Conservation (phyloP, 2,113 vertebrate genomes). For the Megaleporinus macrocephalus region DNA sequence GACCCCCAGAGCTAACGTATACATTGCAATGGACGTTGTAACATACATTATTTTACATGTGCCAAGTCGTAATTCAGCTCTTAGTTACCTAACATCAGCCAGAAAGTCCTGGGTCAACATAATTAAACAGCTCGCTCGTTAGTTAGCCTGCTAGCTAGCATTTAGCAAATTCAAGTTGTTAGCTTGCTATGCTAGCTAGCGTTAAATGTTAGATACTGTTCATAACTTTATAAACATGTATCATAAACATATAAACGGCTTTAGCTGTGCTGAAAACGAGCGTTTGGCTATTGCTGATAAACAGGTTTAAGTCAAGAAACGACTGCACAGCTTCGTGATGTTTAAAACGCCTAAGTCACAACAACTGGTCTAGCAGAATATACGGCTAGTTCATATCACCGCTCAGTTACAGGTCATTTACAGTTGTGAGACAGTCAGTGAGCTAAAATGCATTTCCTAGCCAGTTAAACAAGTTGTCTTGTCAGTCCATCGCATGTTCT, state of each 20-base stretch:
- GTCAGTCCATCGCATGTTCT: neutral
- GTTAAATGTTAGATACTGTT: neutral
- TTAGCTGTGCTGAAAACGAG: too few relatives aligned
- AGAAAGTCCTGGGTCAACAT: constrained; percentile 24
- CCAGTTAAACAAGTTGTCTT: neutral
- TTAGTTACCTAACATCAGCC: constrained; percentile 36
- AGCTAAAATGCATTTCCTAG: neutral
- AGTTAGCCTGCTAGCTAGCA: neutral
- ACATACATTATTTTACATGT: neutral
- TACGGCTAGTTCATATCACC: too few relatives aligned
- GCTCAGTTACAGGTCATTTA: too few relatives aligned
- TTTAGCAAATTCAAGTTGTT: neutral
- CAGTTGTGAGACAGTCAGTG: neutral
- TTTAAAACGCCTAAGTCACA: too few relatives aligned
- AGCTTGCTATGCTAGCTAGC: neutral
- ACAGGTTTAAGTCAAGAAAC: too few relatives aligned
- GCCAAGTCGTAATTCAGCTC: constrained; percentile 8
- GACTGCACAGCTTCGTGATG: too few relatives aligned
- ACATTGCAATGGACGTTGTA: neutral
- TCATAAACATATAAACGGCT: neutral
- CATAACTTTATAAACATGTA: neutral
- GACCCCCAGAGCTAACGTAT: neutral
- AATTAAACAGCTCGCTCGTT: neutral
- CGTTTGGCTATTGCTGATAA: too few relatives aligned
- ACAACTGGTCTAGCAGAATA: too few relatives aligned